Evolutionary conservation across 1,140 invertebrate species (phyloP).

Genomic region (Campodea augens): DNA sequence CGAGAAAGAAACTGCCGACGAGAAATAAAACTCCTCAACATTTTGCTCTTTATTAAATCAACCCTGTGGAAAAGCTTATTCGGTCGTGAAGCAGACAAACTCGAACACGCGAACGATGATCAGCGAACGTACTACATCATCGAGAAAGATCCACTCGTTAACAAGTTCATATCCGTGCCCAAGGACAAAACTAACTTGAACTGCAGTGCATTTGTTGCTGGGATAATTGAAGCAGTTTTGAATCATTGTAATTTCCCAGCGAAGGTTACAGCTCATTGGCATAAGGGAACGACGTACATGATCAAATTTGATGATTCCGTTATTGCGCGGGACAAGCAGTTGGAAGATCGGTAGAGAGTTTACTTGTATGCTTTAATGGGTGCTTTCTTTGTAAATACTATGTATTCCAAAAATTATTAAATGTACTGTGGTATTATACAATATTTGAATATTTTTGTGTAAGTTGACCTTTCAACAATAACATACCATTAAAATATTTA

Average conservation of each 20-base stretch:
- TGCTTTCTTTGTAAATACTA: too few species aligned
- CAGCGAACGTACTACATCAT: conserved; percentile 95
- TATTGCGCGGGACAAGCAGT: conserved; percentile 74
- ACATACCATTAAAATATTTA: too few species aligned
- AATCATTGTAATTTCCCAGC: conserved; percentile 87
- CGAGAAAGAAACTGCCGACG: conserved; percentile 84
- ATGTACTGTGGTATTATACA: too few species aligned
- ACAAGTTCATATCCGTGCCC: conserved; percentile 92
- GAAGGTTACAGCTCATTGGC: conserved; percentile 95
- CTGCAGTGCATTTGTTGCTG: conserved; percentile 95
- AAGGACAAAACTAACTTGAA: conserved; percentile 94
- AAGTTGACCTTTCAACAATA: too few species aligned
- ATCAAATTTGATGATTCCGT: conserved; percentile 95
- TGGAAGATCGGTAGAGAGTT: conserved; percentile 56
- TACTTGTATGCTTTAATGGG: too few species aligned
- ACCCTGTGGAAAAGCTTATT: conserved; percentile 95
- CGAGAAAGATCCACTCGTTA: conserved; percentile 92
- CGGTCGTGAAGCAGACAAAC: conserved; percentile 93
- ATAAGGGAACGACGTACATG: conserved; percentile 98
- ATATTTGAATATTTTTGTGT: too few species aligned
- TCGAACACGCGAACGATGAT: conserved; percentile 97
- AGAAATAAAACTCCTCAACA: conserved; percentile 87
- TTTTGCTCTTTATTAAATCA: conserved; percentile 87
- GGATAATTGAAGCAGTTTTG: conserved; percentile 90
- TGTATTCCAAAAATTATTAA: too few species aligned